Evolutionary conservation across 1,140 invertebrate species (phyloP), one percentile per base, ranked within the genome.

Genomic region (Drosophila bipectinata): DNA sequence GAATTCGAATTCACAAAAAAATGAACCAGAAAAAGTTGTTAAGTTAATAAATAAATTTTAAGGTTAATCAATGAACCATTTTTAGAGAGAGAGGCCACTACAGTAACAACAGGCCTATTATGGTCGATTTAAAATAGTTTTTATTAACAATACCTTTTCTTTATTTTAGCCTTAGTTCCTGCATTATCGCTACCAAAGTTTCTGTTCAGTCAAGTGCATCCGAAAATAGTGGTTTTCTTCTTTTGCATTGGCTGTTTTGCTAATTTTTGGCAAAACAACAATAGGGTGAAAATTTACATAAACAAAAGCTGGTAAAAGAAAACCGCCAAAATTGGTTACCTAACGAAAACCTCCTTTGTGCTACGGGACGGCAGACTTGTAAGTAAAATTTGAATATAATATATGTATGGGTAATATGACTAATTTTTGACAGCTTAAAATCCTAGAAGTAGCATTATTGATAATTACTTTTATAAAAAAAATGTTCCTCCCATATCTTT

Each of bases 321-420:
- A 76, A 60, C 75, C 83, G 88, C 68, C 89, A 91, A 91, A 91
- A 91, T 91, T 91, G 89, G 89, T 87, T 90, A 90, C 74, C 73
- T 91, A 85, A 91, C 89, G 73, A 91, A 90, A 89, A 91, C 89
- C 34, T 91, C 89, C 73, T 91, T 91, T 91, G 89, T 90, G 72
- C 72, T 91, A 57, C 72, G 75, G 66, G 88, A 90, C 74, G 75
- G 78, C 63, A 88, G 60, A 66, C 75, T 72, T 75, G 89, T 91
- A 72, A 91, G 89, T 90, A 56, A 14, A 4, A 3, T 32, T 24
- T 21, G 21, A 9, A 34, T 52, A 34, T 1, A 15, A 8, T 8
- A 9, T 15, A 15, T 15, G 15, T 10, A 24, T 6, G 2, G 14
- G 10, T 7, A 21, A 47, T 24, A 47, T 15, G 41, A 18, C 34